These are phyloP conservation scores for Lysiphlebus fabarum DNA, from an alignment of 1,140 invertebrate genomes.

Conservation along the genomic window DNA sequence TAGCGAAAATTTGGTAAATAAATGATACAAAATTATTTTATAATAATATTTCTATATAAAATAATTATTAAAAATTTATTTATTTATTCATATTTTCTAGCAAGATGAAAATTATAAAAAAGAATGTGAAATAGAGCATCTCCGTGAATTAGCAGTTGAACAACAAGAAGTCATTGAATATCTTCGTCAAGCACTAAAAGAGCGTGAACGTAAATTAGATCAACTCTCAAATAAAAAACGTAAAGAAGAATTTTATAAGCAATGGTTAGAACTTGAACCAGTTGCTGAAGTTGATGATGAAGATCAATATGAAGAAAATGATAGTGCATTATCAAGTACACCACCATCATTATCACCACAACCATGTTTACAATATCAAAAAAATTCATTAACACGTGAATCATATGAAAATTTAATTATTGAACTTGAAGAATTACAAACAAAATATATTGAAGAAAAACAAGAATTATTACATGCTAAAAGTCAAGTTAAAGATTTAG, in stretches of 20 bases:
- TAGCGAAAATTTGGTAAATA: constrained; percentile 39
- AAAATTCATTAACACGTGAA: constrained; percentile 40
- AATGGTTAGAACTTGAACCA: constrained; percentile 47
- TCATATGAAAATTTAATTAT: constrained; percentile 42
- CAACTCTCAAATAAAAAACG: constrained; percentile 45
- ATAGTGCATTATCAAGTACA: constrained; percentile 44
- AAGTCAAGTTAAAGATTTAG: constrained; percentile 44
- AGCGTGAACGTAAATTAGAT: constrained; percentile 49
- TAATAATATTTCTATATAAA: no score
- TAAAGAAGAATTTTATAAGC: constrained; percentile 47
- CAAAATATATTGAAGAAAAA: constrained; percentile 40
- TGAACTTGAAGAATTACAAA: constrained; percentile 44
- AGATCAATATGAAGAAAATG: constrained; percentile 45
- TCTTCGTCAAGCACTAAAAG: constrained; percentile 48
- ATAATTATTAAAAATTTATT: constrained; percentile 1
- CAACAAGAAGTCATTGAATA: constrained; percentile 50
- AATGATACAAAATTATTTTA: constrained; percentile 13
- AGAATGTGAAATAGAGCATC: constrained; percentile 44
- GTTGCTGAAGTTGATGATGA: constrained; percentile 50
- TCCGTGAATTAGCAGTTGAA: constrained; percentile 45
- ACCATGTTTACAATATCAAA: constrained; percentile 39
- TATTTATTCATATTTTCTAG: no score
- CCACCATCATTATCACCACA: constrained; percentile 46
- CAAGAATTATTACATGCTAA: constrained; percentile 42
- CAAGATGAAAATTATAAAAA: constrained; percentile 42